A percentile compares a stretch with the other conserved stretches of the same genome.
Evolutionary conservation across 2,113 vertebrate species (phyloP).

Genomic region (Sakesphorus luctuosus): DNA sequence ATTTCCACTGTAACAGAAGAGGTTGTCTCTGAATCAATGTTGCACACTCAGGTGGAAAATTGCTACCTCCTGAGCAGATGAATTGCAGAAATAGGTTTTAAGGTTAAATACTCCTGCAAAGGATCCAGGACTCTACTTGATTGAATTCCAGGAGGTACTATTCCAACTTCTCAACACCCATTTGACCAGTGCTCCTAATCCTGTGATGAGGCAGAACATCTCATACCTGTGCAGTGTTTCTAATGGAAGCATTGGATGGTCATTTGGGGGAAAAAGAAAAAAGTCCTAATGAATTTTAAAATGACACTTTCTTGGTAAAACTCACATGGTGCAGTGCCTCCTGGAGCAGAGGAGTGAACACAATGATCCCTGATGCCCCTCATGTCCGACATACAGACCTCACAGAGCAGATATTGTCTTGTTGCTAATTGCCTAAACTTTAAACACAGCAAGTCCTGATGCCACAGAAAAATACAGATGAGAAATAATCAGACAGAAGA

Average conservation of each 20-base stretch:
- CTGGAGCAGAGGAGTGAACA: background rate
- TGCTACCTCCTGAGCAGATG: background rate
- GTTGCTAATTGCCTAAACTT: background rate
- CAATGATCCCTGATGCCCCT: background rate
- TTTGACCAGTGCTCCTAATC: background rate
- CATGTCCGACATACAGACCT: background rate
- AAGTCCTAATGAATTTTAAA: background rate
- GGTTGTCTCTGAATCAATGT: background rate
- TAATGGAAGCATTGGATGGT: background rate
- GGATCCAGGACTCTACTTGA: background rate
- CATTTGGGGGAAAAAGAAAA: background rate
- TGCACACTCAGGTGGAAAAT: background rate
- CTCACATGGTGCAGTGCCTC: rapidly evolving
- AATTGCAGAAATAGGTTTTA: background rate
- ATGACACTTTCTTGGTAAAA: background rate
- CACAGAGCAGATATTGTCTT: background rate
- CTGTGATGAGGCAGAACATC: background rate
- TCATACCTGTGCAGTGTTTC: background rate
- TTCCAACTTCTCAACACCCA: background rate
- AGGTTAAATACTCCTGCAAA: background rate
- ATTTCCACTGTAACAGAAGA: background rate
- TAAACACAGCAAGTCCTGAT: background rate
- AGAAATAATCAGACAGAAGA: background rate
- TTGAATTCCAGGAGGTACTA: background rate
- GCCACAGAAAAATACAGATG: background rate